A percentile compares a stretch with the other conserved stretches of the same genome.
These are phyloP conservation scores for Typhlichthys subterraneus DNA, from an alignment of 2,797 vertebrate genomes.

Conservation along the genomic window DNA sequence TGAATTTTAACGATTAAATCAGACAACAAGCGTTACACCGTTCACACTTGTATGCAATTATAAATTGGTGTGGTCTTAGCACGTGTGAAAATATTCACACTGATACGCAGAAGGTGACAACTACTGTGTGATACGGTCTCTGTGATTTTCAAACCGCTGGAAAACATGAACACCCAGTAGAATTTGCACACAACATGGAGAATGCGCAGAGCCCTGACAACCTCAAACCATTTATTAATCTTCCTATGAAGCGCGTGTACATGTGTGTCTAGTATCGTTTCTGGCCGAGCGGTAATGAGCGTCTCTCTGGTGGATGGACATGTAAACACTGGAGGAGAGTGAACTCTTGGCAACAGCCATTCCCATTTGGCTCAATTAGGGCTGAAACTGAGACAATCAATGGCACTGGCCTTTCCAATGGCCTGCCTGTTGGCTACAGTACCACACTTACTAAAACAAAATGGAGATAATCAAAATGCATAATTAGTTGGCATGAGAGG, in stretches of 20 bases:
- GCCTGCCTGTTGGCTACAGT: constrained; percentile 66
- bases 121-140: constrained; percentile 39
- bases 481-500: constrained; percentile 75
- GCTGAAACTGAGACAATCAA: constrained; percentile 77
- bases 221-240: constrained; percentile 60
- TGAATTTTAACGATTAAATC: constrained; percentile 47
- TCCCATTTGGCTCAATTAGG: constrained; percentile 87
- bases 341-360: constrained; percentile 78
- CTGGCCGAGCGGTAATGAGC: constrained; percentile 70
- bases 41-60: constrained; percentile 42
- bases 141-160: constrained; percentile 57
- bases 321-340: constrained; percentile 78
- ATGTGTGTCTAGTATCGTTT: constrained; percentile 57
- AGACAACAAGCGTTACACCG: constrained; percentile 35
- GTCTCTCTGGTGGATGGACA: constrained; percentile 66
- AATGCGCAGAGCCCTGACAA: constrained; percentile 47
- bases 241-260: constrained; percentile 39
- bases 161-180: constrained; percentile 66
- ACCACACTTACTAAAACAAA: constrained; percentile 71
- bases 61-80: constrained; percentile 32
- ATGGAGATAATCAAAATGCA: constrained; percentile 81
- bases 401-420: constrained; percentile 72
- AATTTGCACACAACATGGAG: constrained; percentile 65
- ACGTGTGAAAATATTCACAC: constrained; percentile 33
- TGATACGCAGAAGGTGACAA: constrained; percentile 35